phyloP scores from a whole-genome alignment of 2,797 vertebrate species.

The Hylomyscus alleni region DNA sequence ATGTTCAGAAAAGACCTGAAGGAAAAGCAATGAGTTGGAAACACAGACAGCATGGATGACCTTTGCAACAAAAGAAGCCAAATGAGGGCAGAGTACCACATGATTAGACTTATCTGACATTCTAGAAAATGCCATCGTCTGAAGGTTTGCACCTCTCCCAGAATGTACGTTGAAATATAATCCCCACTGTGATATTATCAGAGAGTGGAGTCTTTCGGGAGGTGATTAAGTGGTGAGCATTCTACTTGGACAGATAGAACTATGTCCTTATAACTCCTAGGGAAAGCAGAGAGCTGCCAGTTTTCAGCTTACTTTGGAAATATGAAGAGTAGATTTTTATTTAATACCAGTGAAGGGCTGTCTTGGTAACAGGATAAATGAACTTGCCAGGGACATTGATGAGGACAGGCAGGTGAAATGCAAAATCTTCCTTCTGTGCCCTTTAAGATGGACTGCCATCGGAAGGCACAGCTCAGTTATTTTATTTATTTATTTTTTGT shows the following conservation, averaged over 20 bases:
- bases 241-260: not conserved
- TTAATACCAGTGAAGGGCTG: not conserved
- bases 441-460: not conserved
- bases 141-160: not conserved
- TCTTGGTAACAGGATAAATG: not conserved
- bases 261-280: not conserved
- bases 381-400: not conserved
- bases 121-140: slow-evolving; percentile 38
- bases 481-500: not conserved
- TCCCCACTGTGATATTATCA: not conserved
- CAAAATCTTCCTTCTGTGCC: not conserved
- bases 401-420: not conserved
- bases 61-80: not conserved
- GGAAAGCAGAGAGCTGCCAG: not conserved
- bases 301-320: not conserved
- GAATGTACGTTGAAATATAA: not conserved
- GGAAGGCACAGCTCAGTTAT: not conserved
- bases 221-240: not conserved
- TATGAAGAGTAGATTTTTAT: not conserved
- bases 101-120: not conserved
- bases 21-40: not conserved
- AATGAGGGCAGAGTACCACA: not conserved
- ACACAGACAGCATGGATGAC: not conserved
- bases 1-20: not conserved
- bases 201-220: not conserved